phyloP scores from a whole-genome alignment of 2,888 invertebrate genomes.

The Philonicus albiceps region DNA sequence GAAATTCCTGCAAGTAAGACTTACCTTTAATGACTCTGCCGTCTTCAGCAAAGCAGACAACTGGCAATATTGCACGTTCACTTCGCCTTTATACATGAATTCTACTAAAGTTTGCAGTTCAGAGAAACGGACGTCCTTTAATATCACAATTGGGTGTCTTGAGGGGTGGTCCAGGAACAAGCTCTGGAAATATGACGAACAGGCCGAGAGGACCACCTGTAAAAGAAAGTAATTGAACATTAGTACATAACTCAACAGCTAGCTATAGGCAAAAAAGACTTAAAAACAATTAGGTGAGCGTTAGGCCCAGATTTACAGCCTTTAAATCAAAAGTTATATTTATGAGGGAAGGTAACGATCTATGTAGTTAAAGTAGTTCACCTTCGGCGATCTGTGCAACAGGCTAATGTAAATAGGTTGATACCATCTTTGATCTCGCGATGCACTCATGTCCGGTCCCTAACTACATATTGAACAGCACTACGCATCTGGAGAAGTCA shows the following conservation, averaged over 20 bases:
- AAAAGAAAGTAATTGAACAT: constrained; percentile 52
- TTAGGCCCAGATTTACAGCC: neutral
- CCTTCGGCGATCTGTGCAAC: neutral
- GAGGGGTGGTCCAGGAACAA: constrained; percentile 93
- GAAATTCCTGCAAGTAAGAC: neutral
- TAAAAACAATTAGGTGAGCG: constrained; percentile 1
- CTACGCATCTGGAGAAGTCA: neutral
- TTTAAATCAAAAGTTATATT: neutral
- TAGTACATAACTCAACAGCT: neutral
- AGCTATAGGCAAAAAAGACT: neutral
- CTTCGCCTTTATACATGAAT: constrained; percentile 97
- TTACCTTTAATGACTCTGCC: constrained; percentile 88
- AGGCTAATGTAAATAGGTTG: constrained; percentile 10
- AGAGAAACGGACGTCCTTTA: constrained; percentile 91
- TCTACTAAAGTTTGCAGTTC: constrained; percentile 91
- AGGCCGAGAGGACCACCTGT: constrained; percentile 91
- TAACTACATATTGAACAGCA: neutral
- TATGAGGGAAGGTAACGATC: neutral
- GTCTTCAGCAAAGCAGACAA: constrained; percentile 89
- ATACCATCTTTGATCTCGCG: constrained; percentile 4
- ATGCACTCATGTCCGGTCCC: neutral
- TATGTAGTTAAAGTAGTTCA: neutral
- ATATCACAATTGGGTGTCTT: constrained; percentile 91
- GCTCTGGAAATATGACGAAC: constrained; percentile 93
- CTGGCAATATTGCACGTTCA: constrained; percentile 93